Base-by-base conservation (phyloP, 1,140 invertebrate species). In the Leptinotarsa defecta region DNA sequence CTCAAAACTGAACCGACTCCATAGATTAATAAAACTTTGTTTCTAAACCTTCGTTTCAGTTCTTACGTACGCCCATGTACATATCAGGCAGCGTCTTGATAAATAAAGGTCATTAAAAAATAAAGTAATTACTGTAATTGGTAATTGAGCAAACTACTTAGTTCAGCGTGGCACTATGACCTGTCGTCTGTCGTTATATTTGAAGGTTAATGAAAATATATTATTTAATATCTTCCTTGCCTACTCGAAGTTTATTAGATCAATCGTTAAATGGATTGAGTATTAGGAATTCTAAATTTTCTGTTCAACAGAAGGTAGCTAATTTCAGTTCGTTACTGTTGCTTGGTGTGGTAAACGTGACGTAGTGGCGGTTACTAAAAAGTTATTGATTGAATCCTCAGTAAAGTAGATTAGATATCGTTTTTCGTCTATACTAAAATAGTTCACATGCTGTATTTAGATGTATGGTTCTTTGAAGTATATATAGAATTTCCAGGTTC, bases 71-170 rank as follows among this genome's bases (percentile, higher is more conserved):
- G 34, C 8, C 34, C 34, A 43, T 43, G 34, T 43, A 43, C 11
- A 17, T 57, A 19, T n/a, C 52, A 57, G n/a, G 52, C 52, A 57
- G 52, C 52, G 52, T 19, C n/a, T 57, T 68, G 34, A 68, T 68
- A 8, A 43, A 68, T 68, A 68, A 24, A 19, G 15, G 13, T 68
- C 65, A 68, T 34, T 27, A 34, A 68, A n/a, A 68, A 68, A 68
- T 68, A 24, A 68, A 27, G 27, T 68, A 68, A 68, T 68, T 68
- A 68, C 65, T 17, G 20, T 27, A 68, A 68, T 68, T 43, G 65
- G 22, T 68, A 68, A 68, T 24, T 68, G 24, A 68, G 27, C 65
- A 43, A 24, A 68, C 22, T 27, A 43, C 24, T 27, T 22, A 24
- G 65, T 43, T 68, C 24, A 64, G 20, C 20, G 24, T 64, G 22